These are phyloP conservation scores for Pyrocoelia pectoralis DNA, from an alignment of 2,888 invertebrate species.

Conservation along the genomic window DNA sequence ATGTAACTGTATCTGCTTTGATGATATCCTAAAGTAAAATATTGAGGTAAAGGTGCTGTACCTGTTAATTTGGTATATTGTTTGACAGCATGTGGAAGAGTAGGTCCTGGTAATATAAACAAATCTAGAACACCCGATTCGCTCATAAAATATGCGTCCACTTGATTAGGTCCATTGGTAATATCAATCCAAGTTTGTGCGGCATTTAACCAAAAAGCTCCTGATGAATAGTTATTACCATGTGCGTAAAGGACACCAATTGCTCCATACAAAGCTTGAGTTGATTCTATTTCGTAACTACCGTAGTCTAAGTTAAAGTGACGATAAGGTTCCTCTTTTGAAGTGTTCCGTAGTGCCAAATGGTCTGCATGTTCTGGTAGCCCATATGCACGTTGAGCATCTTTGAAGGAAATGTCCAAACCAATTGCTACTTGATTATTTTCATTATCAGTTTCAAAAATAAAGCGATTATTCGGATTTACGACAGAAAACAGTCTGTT, in stretches of 20 bases:
- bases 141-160: slow-evolving; percentile 85
- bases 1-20: slow-evolving; percentile 89
- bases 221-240: slow-evolving; percentile 77
- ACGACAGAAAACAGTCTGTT: slow-evolving; percentile 74
- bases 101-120: slow-evolving; percentile 87
- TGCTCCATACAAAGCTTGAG: slow-evolving; percentile 93
- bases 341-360: slow-evolving; percentile 69
- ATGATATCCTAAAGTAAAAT: slow-evolving; percentile 90
- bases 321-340: slow-evolving; percentile 84
- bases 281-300: slow-evolving; percentile 89
- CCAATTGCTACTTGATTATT: no score
- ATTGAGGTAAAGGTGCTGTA: slow-evolving; percentile 83
- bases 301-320: slow-evolving; percentile 97
- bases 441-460: slow-evolving; percentile 35
- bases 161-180: slow-evolving; percentile 67
- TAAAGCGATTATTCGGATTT: slow-evolving; percentile 32
- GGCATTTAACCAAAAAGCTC: slow-evolving; percentile 93
- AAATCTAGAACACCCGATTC: slow-evolving; percentile 93
- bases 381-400: slow-evolving; percentile 89
- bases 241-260: slow-evolving; percentile 93
- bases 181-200: slow-evolving; percentile 98
- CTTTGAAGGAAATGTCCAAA: slow-evolving; percentile 88
- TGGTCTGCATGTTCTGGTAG: slow-evolving; percentile 95
- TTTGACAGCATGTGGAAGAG: slow-evolving; percentile 79
- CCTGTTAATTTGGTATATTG: slow-evolving; percentile 89